Conservation (phyloP, 2,113 vertebrate species). For the Egretta garzetta region DNA sequence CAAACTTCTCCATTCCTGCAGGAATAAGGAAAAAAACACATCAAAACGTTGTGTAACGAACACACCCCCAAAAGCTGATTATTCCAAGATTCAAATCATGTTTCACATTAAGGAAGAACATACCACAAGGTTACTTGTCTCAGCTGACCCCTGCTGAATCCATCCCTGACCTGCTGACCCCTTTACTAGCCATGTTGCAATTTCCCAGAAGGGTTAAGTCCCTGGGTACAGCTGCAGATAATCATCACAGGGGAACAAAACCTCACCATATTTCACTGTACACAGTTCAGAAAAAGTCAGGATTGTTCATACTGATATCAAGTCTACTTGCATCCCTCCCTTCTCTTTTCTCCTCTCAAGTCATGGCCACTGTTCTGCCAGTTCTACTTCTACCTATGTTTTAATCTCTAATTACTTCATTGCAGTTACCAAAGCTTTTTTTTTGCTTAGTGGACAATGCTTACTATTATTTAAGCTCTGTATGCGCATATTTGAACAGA, state of each 20-base stretch:
- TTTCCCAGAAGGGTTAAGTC: background rate
- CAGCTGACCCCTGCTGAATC: background rate
- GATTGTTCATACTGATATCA: background rate
- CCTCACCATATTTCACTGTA: background rate
- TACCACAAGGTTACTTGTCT: background rate
- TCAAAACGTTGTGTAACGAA: rapidly evolving
- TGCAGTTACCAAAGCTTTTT: background rate
- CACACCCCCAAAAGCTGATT: background rate
- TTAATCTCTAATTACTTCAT: background rate
- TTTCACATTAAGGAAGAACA: background rate
- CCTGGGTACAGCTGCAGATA: background rate
- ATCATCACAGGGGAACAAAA: background rate
- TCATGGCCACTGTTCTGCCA: background rate
- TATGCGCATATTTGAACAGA: background rate
- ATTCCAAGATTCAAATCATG: background rate
- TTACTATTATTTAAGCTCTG: background rate
- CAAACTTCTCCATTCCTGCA: background rate
- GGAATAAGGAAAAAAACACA: background rate
- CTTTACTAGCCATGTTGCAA: too few species aligned
- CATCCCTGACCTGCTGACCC: background rate
- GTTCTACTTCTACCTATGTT: background rate
- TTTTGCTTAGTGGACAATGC: background rate
- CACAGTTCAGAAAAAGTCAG: background rate
- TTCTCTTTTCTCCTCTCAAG: background rate
- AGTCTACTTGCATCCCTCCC: background rate